Evolutionary conservation across 2,888 invertebrate genomes (phyloP), one percentile per base, ranked within the genome.

Genomic region (Himalopsyche anomala): DNA sequence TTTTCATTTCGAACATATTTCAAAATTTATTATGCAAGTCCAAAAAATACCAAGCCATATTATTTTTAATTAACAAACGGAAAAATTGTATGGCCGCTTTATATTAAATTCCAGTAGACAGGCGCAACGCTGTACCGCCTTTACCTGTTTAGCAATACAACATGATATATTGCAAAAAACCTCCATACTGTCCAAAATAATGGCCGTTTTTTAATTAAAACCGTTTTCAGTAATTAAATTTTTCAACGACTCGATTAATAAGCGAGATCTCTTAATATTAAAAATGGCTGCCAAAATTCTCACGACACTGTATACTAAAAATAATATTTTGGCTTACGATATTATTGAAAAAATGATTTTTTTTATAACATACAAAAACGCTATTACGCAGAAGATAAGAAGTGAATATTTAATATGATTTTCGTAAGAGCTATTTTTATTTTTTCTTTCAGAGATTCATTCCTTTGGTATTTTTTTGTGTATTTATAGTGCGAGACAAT

Each of bases 271-370:
- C 11, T 74, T 36, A 12, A 36, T 74, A 69, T 69, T 28, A 69
- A 69, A 69, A 69, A 36, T 28, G 74, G 12, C 38, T 74, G 74
- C 74, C 74, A 74, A 74, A 74, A 62, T 62, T 74, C 15, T 36
- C 36, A 11, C 4, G 5, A 11, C 74, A 5, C 74, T 6, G n/a
- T 36, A 36, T 28, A 36, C 74, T 38, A 74, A 36, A 74, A 74
- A 74, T 74, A 74, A 15, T 38, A 38, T 74, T 74, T 74, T 74
- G 74, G 74, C 74, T 74, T 74, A 74, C 74, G 38, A 36, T 11
- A 28, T 36, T 74, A 74, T 74, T 74, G 74, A 74, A 5, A 74
- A 69, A 69, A 69, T 69, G 6, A 8, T 8, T 69, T 69, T 74
- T 74, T 74, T 36, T 36, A 0, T 9, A 74, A 74, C 62, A 19